These are phyloP conservation scores for Corythornis cristatus DNA, from an alignment of 2,113 vertebrate species.

Conservation along the genomic window DNA sequence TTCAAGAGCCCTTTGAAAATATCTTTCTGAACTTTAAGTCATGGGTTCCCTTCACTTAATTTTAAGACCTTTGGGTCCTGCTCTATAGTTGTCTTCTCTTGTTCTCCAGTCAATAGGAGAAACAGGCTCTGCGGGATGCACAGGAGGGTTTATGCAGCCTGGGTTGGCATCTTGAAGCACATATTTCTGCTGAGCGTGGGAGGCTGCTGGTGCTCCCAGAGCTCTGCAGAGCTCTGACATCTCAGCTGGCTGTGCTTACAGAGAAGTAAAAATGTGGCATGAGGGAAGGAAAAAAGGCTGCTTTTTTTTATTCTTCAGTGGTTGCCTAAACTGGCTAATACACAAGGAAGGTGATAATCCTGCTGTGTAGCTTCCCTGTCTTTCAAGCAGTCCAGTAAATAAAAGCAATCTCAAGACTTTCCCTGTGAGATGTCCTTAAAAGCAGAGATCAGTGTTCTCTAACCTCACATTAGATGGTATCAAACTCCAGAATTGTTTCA, in stretches of 20 bases:
- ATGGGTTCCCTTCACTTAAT: background rate
- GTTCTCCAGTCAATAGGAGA: background rate
- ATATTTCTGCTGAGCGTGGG: background rate
- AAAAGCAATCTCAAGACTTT: background rate
- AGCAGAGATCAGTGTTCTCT: background rate
- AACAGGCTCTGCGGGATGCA: fast-evolving
- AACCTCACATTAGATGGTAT: background rate
- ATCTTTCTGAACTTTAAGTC: background rate
- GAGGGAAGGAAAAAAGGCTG: background rate
- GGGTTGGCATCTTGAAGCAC: background rate
- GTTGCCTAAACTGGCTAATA: background rate
- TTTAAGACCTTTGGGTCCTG: background rate
- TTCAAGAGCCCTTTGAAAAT: background rate
- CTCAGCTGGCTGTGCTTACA: background rate
- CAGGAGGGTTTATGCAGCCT: background rate
- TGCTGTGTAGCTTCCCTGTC: background rate
- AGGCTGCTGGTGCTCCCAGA: background rate
- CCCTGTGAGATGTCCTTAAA: background rate
- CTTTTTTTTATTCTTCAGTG: background rate
- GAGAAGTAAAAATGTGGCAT: background rate
- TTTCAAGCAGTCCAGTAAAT: background rate
- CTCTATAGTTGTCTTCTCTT: background rate
- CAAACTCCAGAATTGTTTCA: background rate
- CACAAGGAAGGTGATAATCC: too few relatives aligned
- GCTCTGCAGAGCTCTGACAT: background rate